Base-by-base conservation (phyloP, 2,113 vertebrate genomes). In the Smithornis capensis region DNA sequence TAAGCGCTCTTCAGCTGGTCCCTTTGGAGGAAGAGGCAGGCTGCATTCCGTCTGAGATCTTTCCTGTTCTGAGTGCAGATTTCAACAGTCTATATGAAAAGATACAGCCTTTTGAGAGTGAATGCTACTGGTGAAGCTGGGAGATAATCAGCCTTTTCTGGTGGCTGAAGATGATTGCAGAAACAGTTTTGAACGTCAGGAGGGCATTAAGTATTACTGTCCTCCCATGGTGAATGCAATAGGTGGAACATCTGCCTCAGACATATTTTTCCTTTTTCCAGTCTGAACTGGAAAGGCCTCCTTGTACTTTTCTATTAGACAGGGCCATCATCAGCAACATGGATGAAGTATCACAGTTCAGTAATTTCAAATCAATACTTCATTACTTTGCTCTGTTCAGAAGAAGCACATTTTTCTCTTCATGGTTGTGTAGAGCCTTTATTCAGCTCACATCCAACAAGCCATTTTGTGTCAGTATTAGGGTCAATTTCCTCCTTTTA, bases 71-170 rank as follows among this genome's bases (percentile, higher is more conserved):
- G 49, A 83, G 80, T 21, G 40, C 21, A 79, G 60, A 75, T 65
- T 83, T 78, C 16, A 79, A 62, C 64, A 84, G 49, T 22, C 25
- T 62, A 57, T 86, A 90, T 21, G 9, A 89, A 90, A 94, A 64
- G 44, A 37, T 27, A 37, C 5, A 49, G 56, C 31, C 57, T 85
- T 64, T 75, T 7, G 12, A 88, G 67, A 73, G 9, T 0, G 1
- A 89, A 17, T 33, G n/a, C 18, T 57, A 24, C 40, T 70, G 73
- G 69, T 89, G 53, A 90, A 89, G 80, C 56, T 87, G 90, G 64
- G 57, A 79, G 70, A 89, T 90, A 84, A 45, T 93, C 78, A 92
- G 49, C 13, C 49, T 94, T 89, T 96, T 89, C 68, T 92, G 37
- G 53, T 62, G 31, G 60, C 69, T 81, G 68, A 71, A 50, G 49